These are phyloP conservation scores for Dasyprocta punctata DNA, from an alignment of 2,113 vertebrate species.

Conservation along the genomic window DNA sequence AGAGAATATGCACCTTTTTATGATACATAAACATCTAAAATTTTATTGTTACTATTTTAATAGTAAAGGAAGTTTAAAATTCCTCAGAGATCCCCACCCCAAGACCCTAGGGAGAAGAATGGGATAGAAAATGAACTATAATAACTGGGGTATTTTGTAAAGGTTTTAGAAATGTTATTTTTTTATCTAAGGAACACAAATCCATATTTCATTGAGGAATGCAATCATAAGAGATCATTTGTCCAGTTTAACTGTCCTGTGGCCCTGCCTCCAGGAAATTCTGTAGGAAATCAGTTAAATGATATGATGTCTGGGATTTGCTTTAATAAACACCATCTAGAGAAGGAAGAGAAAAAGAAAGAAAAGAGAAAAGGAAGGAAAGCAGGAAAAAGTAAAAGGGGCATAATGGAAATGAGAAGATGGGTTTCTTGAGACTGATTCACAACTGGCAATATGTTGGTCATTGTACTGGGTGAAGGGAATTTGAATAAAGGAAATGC, in stretches of 20 bases:
- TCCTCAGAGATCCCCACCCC: neutral
- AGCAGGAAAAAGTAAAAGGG: neutral
- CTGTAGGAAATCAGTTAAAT: constrained; percentile 71
- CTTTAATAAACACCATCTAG: constrained; percentile 62
- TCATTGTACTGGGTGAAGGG: neutral
- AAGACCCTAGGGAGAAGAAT: neutral
- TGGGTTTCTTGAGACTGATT: neutral
- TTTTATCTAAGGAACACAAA: constrained; percentile 57
- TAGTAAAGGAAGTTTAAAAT: constrained; percentile 1
- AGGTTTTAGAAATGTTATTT: constrained; percentile 53
- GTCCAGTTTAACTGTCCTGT: constrained; percentile 43
- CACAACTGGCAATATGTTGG: neutral
- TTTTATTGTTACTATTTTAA: constrained; percentile 16
- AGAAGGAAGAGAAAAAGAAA: no score
- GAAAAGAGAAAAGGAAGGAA: no score
- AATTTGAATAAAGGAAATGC: neutral
- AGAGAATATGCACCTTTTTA: neutral
- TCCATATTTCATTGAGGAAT: constrained; percentile 59
- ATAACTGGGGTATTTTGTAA: neutral
- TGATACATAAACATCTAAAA: neutral
- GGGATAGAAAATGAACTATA: constrained; percentile 26
- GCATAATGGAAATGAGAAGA: neutral
- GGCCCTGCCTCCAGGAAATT: constrained; percentile 64
- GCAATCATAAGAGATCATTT: constrained; percentile 47
- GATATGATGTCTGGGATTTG: constrained; percentile 73